Percentiles rank a stretch among this genome's conserved stretches.
Conservation (phyloP, 1,140 invertebrate genomes). For the Lasioglossum baleicum region DNA sequence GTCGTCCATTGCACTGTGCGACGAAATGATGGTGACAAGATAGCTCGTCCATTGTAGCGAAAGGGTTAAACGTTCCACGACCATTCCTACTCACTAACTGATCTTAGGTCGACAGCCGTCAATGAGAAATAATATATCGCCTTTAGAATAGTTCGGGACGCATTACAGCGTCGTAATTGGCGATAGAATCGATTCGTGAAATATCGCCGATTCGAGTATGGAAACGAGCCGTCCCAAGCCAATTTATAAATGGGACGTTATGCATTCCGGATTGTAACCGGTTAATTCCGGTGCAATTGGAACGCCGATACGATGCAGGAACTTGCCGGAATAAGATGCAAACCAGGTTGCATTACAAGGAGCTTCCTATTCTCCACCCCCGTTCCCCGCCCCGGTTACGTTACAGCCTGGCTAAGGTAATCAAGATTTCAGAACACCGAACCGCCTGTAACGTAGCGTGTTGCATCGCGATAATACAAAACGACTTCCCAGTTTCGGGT, state of each 20-base stretch:
- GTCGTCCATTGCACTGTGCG: no score
- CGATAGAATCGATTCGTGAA: no score
- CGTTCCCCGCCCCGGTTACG: not conserved
- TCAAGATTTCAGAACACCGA: constrained; percentile 23
- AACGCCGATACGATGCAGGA: not conserved
- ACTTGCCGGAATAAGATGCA: not conserved
- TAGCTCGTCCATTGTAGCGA: no score
- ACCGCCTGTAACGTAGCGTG: not conserved
- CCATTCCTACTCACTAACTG: no score
- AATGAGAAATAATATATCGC: no score
- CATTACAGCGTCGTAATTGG: not conserved
- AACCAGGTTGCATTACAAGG: constrained; percentile 4
- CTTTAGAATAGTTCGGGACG: not conserved
- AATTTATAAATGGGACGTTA: not conserved
- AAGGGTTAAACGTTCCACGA: no score
- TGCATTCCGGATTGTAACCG: not conserved
- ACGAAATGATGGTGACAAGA: no score
- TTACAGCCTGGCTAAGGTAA: not conserved
- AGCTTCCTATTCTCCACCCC: not conserved
- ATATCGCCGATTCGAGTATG: not conserved
- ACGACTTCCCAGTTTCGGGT: constrained; percentile 1
- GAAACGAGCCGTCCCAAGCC: not conserved
- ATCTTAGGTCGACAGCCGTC: no score
- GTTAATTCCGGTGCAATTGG: constrained; percentile 2
- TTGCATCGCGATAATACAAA: constrained; percentile 8